Conservation (phyloP, 2,888 invertebrate species). For the Perithous albicinctus region DNA sequence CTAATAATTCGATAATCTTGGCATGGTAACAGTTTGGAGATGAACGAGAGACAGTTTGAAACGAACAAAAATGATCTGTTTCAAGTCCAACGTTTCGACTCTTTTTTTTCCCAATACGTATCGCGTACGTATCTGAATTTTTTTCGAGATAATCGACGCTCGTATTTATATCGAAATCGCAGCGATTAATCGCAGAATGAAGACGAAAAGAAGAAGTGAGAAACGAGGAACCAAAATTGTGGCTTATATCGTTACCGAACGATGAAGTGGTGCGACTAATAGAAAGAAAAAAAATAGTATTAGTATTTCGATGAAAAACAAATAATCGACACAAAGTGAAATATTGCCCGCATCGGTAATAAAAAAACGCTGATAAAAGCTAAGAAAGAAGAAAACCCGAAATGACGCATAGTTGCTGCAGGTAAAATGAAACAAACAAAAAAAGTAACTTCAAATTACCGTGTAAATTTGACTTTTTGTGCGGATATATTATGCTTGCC, state of each 20-base stretch:
- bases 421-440: neutral
- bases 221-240: constrained; percentile 23
- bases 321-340: constrained; percentile 36
- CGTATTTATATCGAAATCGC: neutral
- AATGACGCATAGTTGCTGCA: constrained; percentile 43
- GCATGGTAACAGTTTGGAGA: constrained; percentile 3
- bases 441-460: constrained; percentile 49
- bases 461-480: constrained; percentile 50
- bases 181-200: neutral
- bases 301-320: constrained; percentile 8
- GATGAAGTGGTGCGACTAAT: neutral
- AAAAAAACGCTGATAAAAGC: constrained; percentile 15
- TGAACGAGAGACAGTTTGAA: no score
- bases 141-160: neutral
- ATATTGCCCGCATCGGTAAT: constrained; percentile 41
- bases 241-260: neutral
- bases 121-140: neutral
- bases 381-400: constrained; percentile 25
- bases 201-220: constrained; percentile 1
- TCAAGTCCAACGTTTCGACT: constrained; percentile 5
- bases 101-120: neutral
- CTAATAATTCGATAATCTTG: neutral
- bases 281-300: constrained; percentile 12
- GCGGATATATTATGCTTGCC: constrained; percentile 78
- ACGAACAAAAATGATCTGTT: constrained; percentile 1